A percentile compares a stretch with the other conserved stretches of the same genome.
phyloP scores from a whole-genome alignment of 2,797 vertebrate species.

The Odontamblyopus lacepedii region DNA sequence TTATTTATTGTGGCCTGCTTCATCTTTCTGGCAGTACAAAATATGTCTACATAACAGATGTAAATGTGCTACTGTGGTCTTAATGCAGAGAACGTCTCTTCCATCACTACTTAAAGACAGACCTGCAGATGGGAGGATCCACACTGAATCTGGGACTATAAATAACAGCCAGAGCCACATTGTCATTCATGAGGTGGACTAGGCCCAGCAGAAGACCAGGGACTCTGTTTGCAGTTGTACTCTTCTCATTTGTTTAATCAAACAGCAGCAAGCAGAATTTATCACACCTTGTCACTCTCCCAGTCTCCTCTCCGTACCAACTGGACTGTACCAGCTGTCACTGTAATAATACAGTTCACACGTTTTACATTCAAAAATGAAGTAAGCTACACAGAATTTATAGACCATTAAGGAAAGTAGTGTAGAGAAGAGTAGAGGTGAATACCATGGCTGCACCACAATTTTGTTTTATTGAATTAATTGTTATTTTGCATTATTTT shows the following conservation, averaged over 20 bases:
- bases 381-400: background rate
- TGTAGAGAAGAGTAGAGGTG: too few species aligned
- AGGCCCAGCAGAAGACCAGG: constrained; percentile 30
- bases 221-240: constrained; percentile 48
- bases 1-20: background rate
- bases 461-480: too few species aligned
- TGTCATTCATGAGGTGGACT: constrained; percentile 63
- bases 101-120: constrained; percentile 54
- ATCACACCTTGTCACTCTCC: constrained; percentile 36
- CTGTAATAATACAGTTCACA: constrained; percentile 1
- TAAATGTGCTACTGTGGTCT: constrained; percentile 30
- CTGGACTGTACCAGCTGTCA: constrained; percentile 16
- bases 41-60: background rate
- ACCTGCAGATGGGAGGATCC: constrained; percentile 52
- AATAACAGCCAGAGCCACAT: constrained; percentile 57
- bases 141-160: constrained; percentile 55
- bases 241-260: constrained; percentile 64
- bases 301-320: background rate
- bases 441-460: too few species aligned
- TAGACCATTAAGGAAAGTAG: too few species aligned
- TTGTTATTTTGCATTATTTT: background rate
- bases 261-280: constrained; percentile 38
- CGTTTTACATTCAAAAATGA: background rate
- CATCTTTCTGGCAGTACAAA: background rate
- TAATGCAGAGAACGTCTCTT: constrained; percentile 62